Percentiles rank a stretch among this genome's conserved stretches.
phyloP scores from a whole-genome alignment of 92 coral and sea anemone genomes.

The Umimayanthus kanabou region DNA sequence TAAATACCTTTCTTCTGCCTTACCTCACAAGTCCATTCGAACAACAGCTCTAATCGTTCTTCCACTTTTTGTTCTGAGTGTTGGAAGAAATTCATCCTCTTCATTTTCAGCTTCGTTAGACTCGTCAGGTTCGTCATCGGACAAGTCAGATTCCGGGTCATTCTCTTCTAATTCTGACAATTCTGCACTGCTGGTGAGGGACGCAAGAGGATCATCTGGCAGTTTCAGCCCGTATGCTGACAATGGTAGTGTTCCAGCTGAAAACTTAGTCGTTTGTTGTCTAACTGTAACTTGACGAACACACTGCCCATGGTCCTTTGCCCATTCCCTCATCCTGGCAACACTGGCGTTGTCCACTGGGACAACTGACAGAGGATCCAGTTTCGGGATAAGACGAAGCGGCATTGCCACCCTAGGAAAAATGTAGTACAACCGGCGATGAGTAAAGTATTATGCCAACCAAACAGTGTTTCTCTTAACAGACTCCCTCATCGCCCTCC shows the following conservation, averaged over 20 bases:
- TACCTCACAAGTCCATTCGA: conserved; percentile 24
- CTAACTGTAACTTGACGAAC: conserved; percentile 38
- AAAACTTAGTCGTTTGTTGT: conserved; percentile 40
- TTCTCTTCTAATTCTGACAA: conserved; percentile 29
- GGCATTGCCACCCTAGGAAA: conserved; percentile 24
- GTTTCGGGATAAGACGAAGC: conserved; percentile 2
- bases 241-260: conserved; percentile 40
- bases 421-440: conserved; percentile 44
- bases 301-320: conserved; percentile 29
- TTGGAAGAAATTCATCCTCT: conserved; percentile 24
- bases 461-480: conserved; percentile 38
- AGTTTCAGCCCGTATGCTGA: conserved; percentile 32
- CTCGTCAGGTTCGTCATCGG: conserved; percentile 8
- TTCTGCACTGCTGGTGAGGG: conserved; percentile 15
- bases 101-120: conserved; percentile 23
- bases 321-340: conserved; percentile 44
- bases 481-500: conserved; percentile 32
- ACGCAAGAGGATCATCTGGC: conserved; percentile 15
- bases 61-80: background rate
- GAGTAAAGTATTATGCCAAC: conserved; percentile 41
- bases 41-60: conserved; percentile 39
- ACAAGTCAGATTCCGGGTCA: conserved; percentile 32
- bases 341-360: conserved; percentile 30
- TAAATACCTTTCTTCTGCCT: background rate
- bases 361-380: conserved; percentile 39